phyloP scores from a whole-genome alignment of 2,113 vertebrate genomes.

The Synchiropus splendidus region DNA sequence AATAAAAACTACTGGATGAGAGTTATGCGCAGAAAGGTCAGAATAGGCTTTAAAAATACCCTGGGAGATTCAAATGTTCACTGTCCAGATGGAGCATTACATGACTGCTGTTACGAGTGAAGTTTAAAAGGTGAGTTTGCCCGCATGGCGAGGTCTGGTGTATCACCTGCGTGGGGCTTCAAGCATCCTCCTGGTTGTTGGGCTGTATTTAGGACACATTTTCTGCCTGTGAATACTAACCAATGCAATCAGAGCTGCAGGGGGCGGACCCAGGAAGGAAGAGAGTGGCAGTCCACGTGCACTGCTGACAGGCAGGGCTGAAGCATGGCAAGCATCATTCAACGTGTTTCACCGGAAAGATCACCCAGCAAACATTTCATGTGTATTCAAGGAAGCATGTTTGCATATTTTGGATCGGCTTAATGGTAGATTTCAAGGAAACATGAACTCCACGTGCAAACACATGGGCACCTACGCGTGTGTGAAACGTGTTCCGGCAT shows the following conservation, averaged over 20 bases:
- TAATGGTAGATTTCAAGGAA: no score
- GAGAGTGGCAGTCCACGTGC: constrained; percentile 46
- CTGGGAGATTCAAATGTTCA: no score
- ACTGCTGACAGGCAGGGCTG: constrained; percentile 10
- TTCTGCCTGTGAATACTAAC: constrained; percentile 30
- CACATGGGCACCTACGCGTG: constrained; percentile 2
- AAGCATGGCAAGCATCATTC: constrained; percentile 28
- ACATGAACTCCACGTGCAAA: constrained; percentile 14
- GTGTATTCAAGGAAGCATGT: no score
- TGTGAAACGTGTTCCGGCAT: constrained; percentile 22
- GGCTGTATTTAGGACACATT: background rate
- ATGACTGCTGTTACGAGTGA: no score
- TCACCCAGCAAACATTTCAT: no score
- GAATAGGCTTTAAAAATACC: no score
- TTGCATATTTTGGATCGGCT: no score
- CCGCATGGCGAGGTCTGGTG: constrained; percentile 8
- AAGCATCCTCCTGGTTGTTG: constrained; percentile 22
- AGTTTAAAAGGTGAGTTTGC: background rate
- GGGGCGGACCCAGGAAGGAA: constrained; percentile 27
- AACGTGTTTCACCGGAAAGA: constrained; percentile 36
- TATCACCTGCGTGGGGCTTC: constrained; percentile 4
- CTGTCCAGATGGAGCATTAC: no score
- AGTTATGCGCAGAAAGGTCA: no score
- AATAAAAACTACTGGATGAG: no score
- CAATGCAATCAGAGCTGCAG: constrained; percentile 30